Percentiles rank a stretch among this genome's conserved stretches.
Conservation (phyloP, 2,113 vertebrate species). For the Penelope pileata region DNA sequence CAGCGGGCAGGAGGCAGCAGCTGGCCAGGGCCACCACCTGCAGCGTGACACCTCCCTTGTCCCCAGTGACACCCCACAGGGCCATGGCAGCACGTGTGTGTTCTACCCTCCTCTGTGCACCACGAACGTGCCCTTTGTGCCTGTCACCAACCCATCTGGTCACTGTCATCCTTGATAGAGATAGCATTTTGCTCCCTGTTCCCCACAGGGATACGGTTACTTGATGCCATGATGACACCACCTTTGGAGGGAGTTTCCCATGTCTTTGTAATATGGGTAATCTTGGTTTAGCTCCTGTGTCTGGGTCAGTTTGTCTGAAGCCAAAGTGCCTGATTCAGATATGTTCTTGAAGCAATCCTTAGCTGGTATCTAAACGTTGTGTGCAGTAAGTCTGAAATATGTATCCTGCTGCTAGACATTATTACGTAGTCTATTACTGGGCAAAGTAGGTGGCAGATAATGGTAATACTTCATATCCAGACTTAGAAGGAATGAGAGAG, state of each 20-base stretch:
- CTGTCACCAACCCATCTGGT: background rate
- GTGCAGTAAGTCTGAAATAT: background rate
- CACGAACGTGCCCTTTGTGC: background rate
- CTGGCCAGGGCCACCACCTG: background rate
- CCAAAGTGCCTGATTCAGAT: background rate
- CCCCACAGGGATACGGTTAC: background rate
- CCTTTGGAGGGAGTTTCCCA: background rate
- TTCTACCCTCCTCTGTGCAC: background rate
- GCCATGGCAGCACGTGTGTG: background rate
- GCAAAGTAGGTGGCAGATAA: background rate
- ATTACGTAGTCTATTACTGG: background rate
- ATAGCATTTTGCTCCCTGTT: background rate
- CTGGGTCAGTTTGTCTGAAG: background rate
- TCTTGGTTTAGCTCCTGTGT: too few relatives aligned
- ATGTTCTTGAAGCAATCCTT: background rate
- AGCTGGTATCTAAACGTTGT: background rate
- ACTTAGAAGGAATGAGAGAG: background rate
- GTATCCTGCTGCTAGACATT: background rate
- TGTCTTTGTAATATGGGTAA: too few relatives aligned
- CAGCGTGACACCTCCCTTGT: fast-evolving
- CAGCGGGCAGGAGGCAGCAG: background rate
- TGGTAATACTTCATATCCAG: background rate
- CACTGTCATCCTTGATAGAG: background rate
- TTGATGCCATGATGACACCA: fast-evolving
- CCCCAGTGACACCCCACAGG: background rate